Evolutionary conservation across 2,113 vertebrate genomes (phyloP), one percentile per base, ranked within the genome.

Genomic region (Muscicapa adusta): DNA sequence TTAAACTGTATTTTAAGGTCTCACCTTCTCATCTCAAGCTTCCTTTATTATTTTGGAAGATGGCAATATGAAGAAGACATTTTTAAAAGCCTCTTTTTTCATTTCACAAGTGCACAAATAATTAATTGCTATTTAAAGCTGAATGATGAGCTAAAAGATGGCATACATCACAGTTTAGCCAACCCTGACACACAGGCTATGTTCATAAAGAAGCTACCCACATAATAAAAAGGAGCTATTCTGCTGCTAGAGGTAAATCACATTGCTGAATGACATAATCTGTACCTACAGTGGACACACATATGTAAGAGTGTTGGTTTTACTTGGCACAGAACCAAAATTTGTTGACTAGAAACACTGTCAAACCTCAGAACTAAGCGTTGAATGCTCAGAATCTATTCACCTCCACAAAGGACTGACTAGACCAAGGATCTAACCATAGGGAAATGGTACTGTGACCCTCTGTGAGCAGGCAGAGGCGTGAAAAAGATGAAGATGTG

Each of bases 401-500:
- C 38, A 84, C 18, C 26, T 85, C 28, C 48, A 45, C 33, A 60
- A 7, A 77, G 7, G 29, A 63, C 7, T 18, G n/a, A 34, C 51
- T 3, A 0, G 47, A 47, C 23, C 3, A 31, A 5, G 17, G 6
- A 6, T 45, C 15, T 57, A 87, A 60, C 18, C 4, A 0, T 0
- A 89, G 31, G n/a, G 33, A 63, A 85, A 61, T 0, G 1, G 26
- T 38, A 36, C 57, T 36, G 9, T 0, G 0, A 90, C 18, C 36
- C 33, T 40, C 40, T 8, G 25, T 12, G 26, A 91, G 43, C 82
- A 93, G 58, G 77, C 34, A 85, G 73, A 85, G 61, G 36, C 87
- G 75, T 0, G 17, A 70, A 80, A 1, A 2, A 40, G 31, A 36
- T 57, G 42, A 61, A 53, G 67, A 43, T 47, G 47, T 79, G 87